Evolutionary conservation across 2,888 invertebrate genomes (phyloP).

Genomic region (Linyphia triangularis): DNA sequence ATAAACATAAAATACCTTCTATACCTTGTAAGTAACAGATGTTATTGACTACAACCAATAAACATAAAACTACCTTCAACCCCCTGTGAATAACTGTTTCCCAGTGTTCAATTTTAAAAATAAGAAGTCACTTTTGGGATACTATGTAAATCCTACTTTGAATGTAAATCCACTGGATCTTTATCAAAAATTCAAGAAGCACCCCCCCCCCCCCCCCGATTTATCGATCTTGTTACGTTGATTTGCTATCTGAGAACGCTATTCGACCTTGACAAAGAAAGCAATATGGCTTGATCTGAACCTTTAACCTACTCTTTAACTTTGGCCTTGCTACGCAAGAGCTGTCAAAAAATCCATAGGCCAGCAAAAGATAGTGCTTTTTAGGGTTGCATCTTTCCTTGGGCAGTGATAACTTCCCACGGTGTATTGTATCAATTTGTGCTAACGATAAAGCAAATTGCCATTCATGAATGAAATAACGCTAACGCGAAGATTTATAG

Average conservation of each 20-base stretch:
- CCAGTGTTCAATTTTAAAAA: too few relatives aligned
- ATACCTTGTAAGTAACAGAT: too few relatives aligned
- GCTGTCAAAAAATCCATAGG: slow-evolving; percentile 9
- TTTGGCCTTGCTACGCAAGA: slow-evolving; percentile 17
- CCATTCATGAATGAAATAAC: not conserved
- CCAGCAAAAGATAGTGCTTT: not conserved
- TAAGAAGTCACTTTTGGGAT: too few relatives aligned
- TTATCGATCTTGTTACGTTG: not conserved
- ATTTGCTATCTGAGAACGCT: not conserved
- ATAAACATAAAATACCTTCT: too few relatives aligned
- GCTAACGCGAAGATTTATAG: not conserved
- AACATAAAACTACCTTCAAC: too few relatives aligned
- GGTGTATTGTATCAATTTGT: slow-evolving; percentile 18
- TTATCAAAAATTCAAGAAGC: too few relatives aligned
- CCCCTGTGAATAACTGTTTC: too few relatives aligned
- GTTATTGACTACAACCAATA: too few relatives aligned
- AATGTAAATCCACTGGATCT: too few relatives aligned
- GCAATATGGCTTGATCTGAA: slow-evolving; percentile 1
- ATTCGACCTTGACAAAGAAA: slow-evolving; percentile 15
- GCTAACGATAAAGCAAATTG: slow-evolving; percentile 2
- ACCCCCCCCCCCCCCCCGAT: too few relatives aligned
- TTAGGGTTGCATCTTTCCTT: not conserved
- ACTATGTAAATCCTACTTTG: too few relatives aligned
- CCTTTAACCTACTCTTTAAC: slow-evolving; percentile 15
- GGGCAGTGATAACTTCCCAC: slow-evolving; percentile 7